phyloP scores from a whole-genome alignment of 1,140 invertebrate species.

The Leptopilina boulardi region DNA sequence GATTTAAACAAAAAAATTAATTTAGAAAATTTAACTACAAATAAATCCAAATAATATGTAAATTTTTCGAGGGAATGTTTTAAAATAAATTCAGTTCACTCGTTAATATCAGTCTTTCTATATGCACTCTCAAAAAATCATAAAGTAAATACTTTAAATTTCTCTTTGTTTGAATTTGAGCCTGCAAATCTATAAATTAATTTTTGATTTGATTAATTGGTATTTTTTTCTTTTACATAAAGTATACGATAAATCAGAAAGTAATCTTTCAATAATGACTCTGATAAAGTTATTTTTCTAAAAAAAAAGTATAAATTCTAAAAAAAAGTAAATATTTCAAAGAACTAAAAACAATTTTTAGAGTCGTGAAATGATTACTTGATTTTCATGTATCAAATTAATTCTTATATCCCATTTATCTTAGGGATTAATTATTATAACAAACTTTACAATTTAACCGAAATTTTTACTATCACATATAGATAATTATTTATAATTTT shows the following conservation, averaged over 20 bases:
- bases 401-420: background rate
- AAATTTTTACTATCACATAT: constrained; percentile 8
- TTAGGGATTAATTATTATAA: background rate
- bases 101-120: constrained; percentile 24
- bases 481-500: constrained; percentile 4
- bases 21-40: background rate
- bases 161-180: constrained; percentile 17
- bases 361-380: constrained; percentile 19
- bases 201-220: background rate
- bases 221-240: background rate
- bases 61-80: background rate
- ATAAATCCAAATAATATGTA: background rate
- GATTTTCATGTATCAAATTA: background rate
- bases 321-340: background rate
- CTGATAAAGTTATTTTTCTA: background rate
- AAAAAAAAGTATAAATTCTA: background rate
- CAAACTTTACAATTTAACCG: background rate
- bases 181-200: constrained; percentile 19
- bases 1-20: no score
- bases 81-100: background rate
- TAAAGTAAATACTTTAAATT: constrained; percentile 10
- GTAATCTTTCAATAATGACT: constrained; percentile 4
- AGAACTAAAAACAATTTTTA: background rate
- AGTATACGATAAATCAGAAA: background rate
- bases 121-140: background rate